phyloP scores from a whole-genome alignment of 2,797 vertebrate species.

The Clarias laeviceps region DNA sequence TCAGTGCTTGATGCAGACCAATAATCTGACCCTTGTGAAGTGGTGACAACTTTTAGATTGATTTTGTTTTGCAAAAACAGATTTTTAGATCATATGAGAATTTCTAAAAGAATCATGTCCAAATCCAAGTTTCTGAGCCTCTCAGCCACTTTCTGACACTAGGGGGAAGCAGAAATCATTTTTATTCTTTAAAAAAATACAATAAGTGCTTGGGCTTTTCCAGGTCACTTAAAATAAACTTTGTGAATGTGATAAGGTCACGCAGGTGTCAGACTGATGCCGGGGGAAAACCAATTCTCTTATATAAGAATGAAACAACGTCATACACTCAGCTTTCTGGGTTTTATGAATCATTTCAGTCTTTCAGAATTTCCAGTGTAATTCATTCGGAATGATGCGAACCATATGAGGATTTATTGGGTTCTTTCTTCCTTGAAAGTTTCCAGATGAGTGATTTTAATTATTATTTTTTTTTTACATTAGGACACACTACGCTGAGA shows the following conservation, averaged over 20 bases:
- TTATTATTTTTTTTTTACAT: background rate
- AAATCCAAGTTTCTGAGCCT: background rate
- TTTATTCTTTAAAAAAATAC: background rate
- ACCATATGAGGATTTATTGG: background rate
- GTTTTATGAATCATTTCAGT: background rate
- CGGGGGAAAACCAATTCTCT: background rate
- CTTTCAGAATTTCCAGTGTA: background rate
- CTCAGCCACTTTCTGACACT: slow-evolving; percentile 11
- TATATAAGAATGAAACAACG: background rate
- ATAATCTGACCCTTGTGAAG: background rate
- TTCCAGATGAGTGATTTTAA: background rate
- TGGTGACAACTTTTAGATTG: background rate
- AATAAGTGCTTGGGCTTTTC: background rate
- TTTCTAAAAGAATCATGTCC: background rate
- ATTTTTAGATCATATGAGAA: background rate
- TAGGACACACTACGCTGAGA: background rate
- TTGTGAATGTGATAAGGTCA: background rate
- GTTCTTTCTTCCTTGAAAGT: background rate
- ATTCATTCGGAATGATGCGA: background rate
- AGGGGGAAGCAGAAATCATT: slow-evolving; percentile 22
- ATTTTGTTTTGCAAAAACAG: background rate
- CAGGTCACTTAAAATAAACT: background rate
- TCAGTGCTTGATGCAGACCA: no score
- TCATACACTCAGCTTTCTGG: background rate
- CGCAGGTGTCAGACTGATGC: background rate